Evolutionary conservation across 2,113 vertebrate genomes (phyloP).

Genomic region (Phaethon lepturus): DNA sequence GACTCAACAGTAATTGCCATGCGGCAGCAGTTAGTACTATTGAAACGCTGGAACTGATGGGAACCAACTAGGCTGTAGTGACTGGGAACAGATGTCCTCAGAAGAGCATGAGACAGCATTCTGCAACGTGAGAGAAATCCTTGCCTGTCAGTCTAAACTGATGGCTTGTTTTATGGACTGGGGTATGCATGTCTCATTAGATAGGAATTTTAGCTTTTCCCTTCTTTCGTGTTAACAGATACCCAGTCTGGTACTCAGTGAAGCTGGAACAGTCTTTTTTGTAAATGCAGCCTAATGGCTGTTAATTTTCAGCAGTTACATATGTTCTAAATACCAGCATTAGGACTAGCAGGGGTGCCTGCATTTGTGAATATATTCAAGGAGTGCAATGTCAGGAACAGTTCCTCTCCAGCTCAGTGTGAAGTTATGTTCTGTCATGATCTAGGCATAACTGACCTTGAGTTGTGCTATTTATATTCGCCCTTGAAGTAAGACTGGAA

Average conservation of each 20-base stretch:
- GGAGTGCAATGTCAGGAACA: not conserved
- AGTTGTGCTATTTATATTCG: not conserved
- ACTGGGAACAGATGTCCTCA: not conserved
- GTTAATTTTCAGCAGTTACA: not conserved
- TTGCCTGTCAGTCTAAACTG: not conserved
- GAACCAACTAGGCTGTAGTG: constrained; percentile 1
- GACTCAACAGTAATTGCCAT: constrained; percentile 1
- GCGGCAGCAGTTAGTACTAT: not conserved
- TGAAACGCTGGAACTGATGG: constrained; percentile 27
- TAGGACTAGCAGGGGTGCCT: not conserved
- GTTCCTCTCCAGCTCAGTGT: not conserved
- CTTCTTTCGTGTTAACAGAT: not conserved
- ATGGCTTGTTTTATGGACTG: not conserved
- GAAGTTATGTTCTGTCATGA: not conserved
- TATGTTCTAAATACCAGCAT: not conserved
- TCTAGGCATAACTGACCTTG: not conserved
- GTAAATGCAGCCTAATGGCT: not conserved
- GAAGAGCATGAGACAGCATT: constrained; percentile 23
- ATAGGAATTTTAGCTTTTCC: not conserved
- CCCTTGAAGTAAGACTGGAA: not conserved
- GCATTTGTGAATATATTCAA: not conserved
- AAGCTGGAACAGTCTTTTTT: not conserved
- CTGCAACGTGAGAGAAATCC: not conserved
- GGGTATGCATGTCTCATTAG: not conserved
- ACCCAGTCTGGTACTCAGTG: not conserved